phyloP scores from a whole-genome alignment of 2,113 vertebrate genomes.

The Podocnemis expansa region DNA sequence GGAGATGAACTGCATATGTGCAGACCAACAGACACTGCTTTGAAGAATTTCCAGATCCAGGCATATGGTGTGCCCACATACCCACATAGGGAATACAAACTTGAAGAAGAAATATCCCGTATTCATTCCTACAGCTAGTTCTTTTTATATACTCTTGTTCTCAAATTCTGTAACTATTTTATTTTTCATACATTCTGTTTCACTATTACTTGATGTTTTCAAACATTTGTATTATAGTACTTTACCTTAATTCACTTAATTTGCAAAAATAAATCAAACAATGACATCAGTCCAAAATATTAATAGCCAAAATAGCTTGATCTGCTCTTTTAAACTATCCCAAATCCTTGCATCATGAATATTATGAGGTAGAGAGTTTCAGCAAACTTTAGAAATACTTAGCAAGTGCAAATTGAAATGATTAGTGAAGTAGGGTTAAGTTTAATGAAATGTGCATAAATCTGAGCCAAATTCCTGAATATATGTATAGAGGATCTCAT shows the following conservation, averaged over 20 bases:
- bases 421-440: not conserved
- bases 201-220: not conserved
- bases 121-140: not conserved
- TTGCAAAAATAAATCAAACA: not conserved
- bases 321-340: not conserved
- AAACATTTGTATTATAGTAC: not conserved
- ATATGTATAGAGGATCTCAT: not conserved
- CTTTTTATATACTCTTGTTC: not conserved
- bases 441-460: not conserved
- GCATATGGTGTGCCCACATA: too few relatives aligned
- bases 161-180: not conserved
- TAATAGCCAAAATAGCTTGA: not conserved
- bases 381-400: not conserved
- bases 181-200: slow-evolving; percentile 8
- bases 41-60: too few relatives aligned
- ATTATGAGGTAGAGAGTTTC: not conserved
- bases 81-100: too few relatives aligned
- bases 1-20: too few relatives aligned
- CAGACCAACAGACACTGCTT: too few relatives aligned
- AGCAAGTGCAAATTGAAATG: not conserved
- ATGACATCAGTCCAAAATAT: not conserved
- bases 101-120: not conserved
- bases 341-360: not conserved
- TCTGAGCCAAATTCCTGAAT: not conserved
- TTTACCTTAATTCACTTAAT: not conserved